A percentile compares a stretch with the other conserved stretches of the same genome.
Conservation (phyloP, 1,140 invertebrate genomes). For the Cotesia typhae region DNA sequence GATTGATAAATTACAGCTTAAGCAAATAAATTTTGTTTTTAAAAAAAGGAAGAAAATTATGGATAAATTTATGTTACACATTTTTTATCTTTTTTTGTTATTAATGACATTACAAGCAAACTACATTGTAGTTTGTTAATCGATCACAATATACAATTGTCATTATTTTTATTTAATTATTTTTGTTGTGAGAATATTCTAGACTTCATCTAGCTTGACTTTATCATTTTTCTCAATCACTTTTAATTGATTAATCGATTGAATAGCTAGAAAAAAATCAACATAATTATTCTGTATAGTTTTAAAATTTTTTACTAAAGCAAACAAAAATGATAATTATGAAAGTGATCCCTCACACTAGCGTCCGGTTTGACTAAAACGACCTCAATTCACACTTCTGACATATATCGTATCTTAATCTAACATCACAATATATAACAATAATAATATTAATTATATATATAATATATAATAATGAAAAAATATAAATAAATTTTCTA, state of each 20-base stretch:
- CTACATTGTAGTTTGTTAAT: slow-evolving; percentile 66
- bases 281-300: background rate
- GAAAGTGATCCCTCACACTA: slow-evolving; percentile 26
- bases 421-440: slow-evolving; percentile 39
- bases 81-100: slow-evolving; percentile 53
- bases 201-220: slow-evolving; percentile 19
- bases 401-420: slow-evolving; percentile 29
- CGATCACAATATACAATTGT: slow-evolving; percentile 63
- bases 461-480: slow-evolving; percentile 5
- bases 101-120: slow-evolving; percentile 64
- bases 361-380: slow-evolving; percentile 27
- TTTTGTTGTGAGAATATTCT: slow-evolving; percentile 6
- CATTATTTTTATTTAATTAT: background rate
- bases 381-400: slow-evolving; percentile 28
- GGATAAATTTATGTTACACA: background rate
- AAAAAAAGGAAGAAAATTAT: background rate
- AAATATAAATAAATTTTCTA: slow-evolving; percentile 28
- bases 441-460: slow-evolving; percentile 22
- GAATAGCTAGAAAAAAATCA: background rate
- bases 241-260: slow-evolving; percentile 8
- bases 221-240: slow-evolving; percentile 10
- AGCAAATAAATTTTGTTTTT: too few relatives aligned
- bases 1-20: too few relatives aligned
- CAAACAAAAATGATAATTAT: slow-evolving; percentile 30
- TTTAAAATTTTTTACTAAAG: slow-evolving; percentile 6